phyloP scores from a whole-genome alignment of 2,113 vertebrate species.

The Thamnophis sirtalis region DNA sequence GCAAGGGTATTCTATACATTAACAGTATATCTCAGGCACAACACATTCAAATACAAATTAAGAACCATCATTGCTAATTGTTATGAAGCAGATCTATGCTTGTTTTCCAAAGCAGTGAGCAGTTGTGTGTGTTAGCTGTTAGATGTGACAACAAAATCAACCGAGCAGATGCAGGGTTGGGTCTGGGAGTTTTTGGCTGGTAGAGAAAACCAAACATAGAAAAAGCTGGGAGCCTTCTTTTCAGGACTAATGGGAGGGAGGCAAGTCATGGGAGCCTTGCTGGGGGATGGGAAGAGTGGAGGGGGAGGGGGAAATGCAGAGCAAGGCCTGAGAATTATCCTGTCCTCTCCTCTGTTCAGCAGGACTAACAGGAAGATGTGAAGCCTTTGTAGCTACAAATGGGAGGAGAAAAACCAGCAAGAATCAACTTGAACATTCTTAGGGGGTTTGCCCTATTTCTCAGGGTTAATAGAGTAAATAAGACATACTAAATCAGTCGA shows the following conservation, averaged over 20 bases:
- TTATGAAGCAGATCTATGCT: slow-evolving; percentile 31
- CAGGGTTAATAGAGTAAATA: slow-evolving; percentile 51
- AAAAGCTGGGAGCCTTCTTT: slow-evolving; percentile 57
- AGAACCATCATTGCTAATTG: slow-evolving; percentile 42
- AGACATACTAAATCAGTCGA: slow-evolving; percentile 10
- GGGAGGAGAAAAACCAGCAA: slow-evolving; percentile 39
- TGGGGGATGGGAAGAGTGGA: slow-evolving; percentile 62
- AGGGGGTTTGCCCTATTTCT: slow-evolving; percentile 59
- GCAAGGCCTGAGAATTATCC: slow-evolving; percentile 60
- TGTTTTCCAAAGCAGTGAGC: slow-evolving; percentile 10
- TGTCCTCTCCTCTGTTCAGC: slow-evolving; percentile 53
- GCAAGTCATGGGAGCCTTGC: slow-evolving; percentile 57
- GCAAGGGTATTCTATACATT: slow-evolving; percentile 48
- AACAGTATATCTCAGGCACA: slow-evolving; percentile 31
- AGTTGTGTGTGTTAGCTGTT: slow-evolving; percentile 20
- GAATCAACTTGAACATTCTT: slow-evolving; percentile 38
- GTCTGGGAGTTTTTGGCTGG: slow-evolving; percentile 27
- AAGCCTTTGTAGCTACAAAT: slow-evolving; percentile 44
- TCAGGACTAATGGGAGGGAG: slow-evolving; percentile 59
- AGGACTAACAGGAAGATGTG: slow-evolving; percentile 53
- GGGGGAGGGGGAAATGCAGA: slow-evolving; percentile 62
- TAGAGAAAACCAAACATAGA: slow-evolving; percentile 16
- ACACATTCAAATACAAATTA: slow-evolving; percentile 30
- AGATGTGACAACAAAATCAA: slow-evolving; percentile 35
- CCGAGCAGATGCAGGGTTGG: slow-evolving; percentile 42